phyloP scores from a whole-genome alignment of 1,140 invertebrate species.

The Drosophila varians region DNA sequence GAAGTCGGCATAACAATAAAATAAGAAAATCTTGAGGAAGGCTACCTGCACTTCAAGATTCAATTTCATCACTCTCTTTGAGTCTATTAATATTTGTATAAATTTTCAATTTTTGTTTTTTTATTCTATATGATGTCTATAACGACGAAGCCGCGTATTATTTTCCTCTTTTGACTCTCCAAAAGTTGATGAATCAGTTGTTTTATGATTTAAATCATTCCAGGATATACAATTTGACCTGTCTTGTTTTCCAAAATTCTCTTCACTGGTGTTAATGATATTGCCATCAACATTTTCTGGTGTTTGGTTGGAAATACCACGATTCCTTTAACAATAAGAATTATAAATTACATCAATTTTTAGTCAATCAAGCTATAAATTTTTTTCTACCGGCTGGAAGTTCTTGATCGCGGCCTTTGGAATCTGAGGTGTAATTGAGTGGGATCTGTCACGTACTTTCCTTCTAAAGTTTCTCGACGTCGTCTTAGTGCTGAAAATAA shows the following conservation, averaged over 20 bases:
- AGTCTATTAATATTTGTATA: not conserved
- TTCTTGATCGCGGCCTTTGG: constrained; percentile 86
- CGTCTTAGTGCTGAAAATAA: constrained; percentile 84
- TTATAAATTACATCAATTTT: not conserved
- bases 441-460: constrained; percentile 90
- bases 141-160: constrained; percentile 78
- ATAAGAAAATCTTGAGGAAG: not conserved
- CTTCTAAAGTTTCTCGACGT: constrained; percentile 86
- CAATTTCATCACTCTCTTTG: not conserved
- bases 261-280: constrained; percentile 56
- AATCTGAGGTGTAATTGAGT: constrained; percentile 90
- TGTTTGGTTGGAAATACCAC: constrained; percentile 60
- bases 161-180: constrained; percentile 81
- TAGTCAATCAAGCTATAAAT: not conserved
- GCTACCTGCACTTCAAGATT: not conserved
- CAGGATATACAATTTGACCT: not conserved
- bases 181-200: constrained; percentile 66
- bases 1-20: not conserved
- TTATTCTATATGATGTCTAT: constrained; percentile 82
- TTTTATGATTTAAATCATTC: not conserved
- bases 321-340: constrained; percentile 38
- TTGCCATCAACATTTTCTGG: constrained; percentile 67
- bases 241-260: constrained; percentile 11
- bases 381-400: constrained; percentile 54
- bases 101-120: not conserved